phyloP scores from a whole-genome alignment of 92 coral and sea anemone species.

The Paragorgia papillata region DNA sequence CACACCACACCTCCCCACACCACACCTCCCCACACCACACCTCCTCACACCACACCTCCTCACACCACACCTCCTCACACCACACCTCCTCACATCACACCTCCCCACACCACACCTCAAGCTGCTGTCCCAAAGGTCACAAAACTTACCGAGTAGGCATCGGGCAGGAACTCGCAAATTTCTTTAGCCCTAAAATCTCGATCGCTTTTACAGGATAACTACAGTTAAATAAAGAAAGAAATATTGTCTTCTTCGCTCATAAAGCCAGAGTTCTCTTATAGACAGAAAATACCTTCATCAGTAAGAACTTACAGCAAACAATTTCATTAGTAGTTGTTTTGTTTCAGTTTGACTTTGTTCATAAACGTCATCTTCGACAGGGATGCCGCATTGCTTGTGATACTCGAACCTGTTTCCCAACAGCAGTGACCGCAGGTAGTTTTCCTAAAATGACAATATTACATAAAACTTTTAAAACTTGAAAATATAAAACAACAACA shows the following conservation, averaged over 20 bases:
- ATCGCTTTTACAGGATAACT: constrained; percentile 96
- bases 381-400: constrained; percentile 54
- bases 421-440: constrained; percentile 69
- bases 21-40: no score
- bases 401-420: constrained; percentile 58
- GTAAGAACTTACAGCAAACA: constrained; percentile 87
- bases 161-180: constrained; percentile 86
- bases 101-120: no score
- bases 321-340: constrained; percentile 83
- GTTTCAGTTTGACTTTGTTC: constrained; percentile 71
- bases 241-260: background rate
- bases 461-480: background rate
- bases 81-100: no score
- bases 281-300: no score
- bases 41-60: no score
- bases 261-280: no score
- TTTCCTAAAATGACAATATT: constrained; percentile 61
- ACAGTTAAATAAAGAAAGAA: constrained; percentile 7
- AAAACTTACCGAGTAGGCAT: constrained; percentile 86
- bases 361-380: constrained; percentile 49
- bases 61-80: no score
- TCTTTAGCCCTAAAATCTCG: constrained; percentile 91
- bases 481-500: no score
- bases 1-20: no score
- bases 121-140: background rate